Evolutionary conservation across 2,797 vertebrate genomes (phyloP), one percentile per base, ranked within the genome.

Genomic region (Trichosurus vulpecula): DNA sequence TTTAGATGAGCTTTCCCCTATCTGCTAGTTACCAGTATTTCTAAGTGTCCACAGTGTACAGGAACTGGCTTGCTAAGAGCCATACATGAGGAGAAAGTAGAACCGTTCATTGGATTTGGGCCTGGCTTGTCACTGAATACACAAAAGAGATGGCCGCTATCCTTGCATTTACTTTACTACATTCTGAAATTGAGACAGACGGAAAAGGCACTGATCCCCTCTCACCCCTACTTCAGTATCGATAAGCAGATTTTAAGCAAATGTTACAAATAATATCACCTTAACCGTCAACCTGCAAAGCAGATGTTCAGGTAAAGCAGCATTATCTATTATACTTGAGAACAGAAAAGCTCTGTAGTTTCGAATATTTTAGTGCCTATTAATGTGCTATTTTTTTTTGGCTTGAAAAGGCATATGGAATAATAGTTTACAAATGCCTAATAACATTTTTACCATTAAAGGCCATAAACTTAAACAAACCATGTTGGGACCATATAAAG

Each of bases 231-330:
- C 52, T 97, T 97, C 98, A 93, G 13, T 94, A 97, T 97, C 97
- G 98, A 96, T 95, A 98, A 98, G 98, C 98, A 97, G 98, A 98
- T 97, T 98, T 98, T 96, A 98, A 98, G 98, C 98, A 98, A 98
- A 98, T 98, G 98, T 98, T 98, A 97, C 96, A 97, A 98, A 98
- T 98, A 98, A 97, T 97, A 97, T 96, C 97, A 97, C 97, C 97
- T 89, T 98, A 2, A 0, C 96, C 96, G 97, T 96, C 97, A 99
- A 98, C 98, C 98, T 98, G 98, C 95, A 13, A n/a, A 98, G 98
- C 98, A 99, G 98, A 99, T 98, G 98, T 98, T 97, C 96, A 98
- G 97, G 97, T 98, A 97, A 98, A 98, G 98, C 93, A 93, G 94
- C 94, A 94, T 91, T 97, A 98, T 96, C 97, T 97, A 90, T 92